phyloP scores from a whole-genome alignment of 2,888 invertebrate species.

The Thecophora atra region DNA sequence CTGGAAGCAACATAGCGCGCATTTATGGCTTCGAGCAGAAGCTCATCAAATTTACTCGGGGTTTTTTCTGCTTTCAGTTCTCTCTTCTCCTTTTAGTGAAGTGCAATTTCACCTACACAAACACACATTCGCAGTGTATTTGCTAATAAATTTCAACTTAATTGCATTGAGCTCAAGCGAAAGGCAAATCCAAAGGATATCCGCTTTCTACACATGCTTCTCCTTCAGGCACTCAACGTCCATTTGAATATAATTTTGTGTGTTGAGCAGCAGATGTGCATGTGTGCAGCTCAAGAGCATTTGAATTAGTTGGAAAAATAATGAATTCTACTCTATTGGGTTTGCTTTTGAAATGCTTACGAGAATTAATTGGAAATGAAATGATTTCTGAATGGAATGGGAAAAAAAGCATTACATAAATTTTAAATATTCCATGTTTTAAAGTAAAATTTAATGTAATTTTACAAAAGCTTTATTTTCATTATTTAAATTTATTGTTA shows the following conservation, averaged over 20 bases:
- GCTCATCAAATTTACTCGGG: not conserved
- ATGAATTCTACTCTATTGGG: not conserved
- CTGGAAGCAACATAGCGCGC: not conserved
- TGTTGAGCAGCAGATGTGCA: no score
- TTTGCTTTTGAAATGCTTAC: constrained; percentile 2
- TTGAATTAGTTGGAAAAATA: not conserved
- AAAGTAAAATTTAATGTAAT: not conserved
- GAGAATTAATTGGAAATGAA: not conserved
- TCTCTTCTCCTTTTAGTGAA: not conserved
- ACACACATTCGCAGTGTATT: constrained; percentile 10
- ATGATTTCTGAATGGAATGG: not conserved
- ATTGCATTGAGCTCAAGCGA: constrained; percentile 16
- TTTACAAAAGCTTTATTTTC: not conserved
- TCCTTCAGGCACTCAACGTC: no score
- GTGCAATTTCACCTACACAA: not conserved
- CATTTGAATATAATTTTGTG: no score
- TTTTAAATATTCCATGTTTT: not conserved
- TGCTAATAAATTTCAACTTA: constrained; percentile 19
- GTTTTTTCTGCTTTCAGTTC: not conserved
- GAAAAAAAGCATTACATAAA: no score
- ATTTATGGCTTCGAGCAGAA: not conserved
- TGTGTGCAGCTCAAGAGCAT: not conserved
- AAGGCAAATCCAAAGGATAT: constrained; percentile 7
- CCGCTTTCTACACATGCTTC: no score
- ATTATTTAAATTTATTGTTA: not conserved